Conservation (phyloP, 2,113 vertebrate species). For the Phoenicopterus ruber region DNA sequence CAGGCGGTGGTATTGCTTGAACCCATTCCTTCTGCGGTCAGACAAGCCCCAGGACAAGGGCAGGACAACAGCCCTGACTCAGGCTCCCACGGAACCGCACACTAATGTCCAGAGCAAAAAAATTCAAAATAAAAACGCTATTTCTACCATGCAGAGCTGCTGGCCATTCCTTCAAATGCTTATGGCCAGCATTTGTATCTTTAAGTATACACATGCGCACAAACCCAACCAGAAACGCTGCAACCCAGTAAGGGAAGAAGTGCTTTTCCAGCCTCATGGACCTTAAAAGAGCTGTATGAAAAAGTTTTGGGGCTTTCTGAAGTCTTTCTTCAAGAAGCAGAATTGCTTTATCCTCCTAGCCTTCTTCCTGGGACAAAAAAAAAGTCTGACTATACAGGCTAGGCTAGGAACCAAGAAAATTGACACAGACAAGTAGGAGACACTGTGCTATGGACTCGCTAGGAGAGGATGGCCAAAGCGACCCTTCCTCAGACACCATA, state of each 20-base stretch:
- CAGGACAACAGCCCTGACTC: not conserved
- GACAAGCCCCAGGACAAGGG: not conserved
- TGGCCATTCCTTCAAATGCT: not conserved
- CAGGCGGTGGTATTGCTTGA: not conserved
- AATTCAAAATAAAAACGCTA: not conserved
- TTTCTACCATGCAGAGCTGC: not conserved
- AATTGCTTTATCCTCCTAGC: not conserved
- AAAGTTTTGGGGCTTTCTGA: not conserved
- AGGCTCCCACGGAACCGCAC: not conserved
- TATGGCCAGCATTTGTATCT: not conserved
- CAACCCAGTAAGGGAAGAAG: not conserved
- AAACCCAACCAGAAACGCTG: not conserved
- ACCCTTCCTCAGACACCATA: not conserved
- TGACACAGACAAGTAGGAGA: not conserved
- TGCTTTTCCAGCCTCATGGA: not conserved
- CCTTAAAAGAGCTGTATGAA: not conserved
- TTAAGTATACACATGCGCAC: too few relatives aligned
- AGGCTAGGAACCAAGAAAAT: too few relatives aligned
- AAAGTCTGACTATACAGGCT: too few relatives aligned
- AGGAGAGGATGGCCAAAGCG: not conserved
- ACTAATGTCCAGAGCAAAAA: not conserved
- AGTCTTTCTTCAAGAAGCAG: not conserved
- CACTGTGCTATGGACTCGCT: not conserved
- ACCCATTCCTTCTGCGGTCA: rapidly evolving
- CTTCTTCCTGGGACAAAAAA: too few relatives aligned